Evolutionary conservation across 2,888 invertebrate genomes (phyloP).

Genomic region (Schrankia costaestrigalis): DNA sequence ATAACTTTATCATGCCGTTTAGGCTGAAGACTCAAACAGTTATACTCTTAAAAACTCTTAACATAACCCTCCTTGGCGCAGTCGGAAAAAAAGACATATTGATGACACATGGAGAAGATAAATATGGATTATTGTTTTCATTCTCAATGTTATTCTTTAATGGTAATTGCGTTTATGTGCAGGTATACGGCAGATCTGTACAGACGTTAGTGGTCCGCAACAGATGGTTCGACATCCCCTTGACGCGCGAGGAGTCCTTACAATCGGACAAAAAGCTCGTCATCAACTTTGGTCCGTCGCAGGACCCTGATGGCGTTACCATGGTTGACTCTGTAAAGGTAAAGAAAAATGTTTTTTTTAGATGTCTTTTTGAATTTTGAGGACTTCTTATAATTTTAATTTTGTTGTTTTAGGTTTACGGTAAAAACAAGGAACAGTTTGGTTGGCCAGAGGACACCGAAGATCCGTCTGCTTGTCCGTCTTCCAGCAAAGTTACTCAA

Average conservation of each 20-base stretch:
- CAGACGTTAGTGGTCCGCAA: constrained; percentile 86
- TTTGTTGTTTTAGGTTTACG: constrained; percentile 83
- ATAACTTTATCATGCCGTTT: too few species aligned
- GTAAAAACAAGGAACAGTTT: constrained; percentile 96
- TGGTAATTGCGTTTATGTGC: constrained; percentile 8
- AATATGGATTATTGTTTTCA: too few species aligned
- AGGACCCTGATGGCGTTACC: constrained; percentile 92
- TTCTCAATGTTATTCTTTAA: background rate
- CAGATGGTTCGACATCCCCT: constrained; percentile 97
- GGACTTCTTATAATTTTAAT: background rate
- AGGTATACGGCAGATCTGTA: constrained; percentile 87
- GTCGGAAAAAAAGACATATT: too few species aligned
- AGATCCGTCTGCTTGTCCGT: constrained; percentile 81
- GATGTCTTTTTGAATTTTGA: background rate
- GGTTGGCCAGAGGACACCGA: constrained; percentile 98
- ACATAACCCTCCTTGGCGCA: too few species aligned
- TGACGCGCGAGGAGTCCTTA: constrained; percentile 95
- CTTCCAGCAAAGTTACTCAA: constrained; percentile 68
- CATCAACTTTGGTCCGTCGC: constrained; percentile 90
- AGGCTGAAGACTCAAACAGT: too few species aligned
- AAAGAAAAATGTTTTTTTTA: background rate
- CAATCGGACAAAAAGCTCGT: constrained; percentile 95
- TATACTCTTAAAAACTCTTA: too few species aligned
- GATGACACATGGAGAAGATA: too few species aligned
- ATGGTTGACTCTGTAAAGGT: constrained; percentile 96